These are phyloP conservation scores for Scylla paramamosain DNA, from an alignment of 1,140 invertebrate species.

Conservation along the genomic window DNA sequence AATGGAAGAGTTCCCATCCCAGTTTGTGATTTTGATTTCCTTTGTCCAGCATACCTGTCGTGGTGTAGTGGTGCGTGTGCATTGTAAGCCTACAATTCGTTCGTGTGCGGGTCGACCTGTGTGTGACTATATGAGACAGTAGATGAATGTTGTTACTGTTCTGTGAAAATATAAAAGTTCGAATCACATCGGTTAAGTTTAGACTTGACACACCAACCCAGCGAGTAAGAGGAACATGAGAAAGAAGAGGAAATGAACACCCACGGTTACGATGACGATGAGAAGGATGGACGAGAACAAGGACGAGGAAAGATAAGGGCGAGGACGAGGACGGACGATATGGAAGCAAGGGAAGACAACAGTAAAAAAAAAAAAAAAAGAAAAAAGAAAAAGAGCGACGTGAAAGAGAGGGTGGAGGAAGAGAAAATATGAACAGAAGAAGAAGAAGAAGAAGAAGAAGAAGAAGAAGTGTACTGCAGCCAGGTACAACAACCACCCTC, in stretches of 20 bases:
- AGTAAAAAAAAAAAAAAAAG: background rate
- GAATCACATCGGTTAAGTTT: too few species aligned
- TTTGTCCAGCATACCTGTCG: too few species aligned
- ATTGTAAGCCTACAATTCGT: too few species aligned
- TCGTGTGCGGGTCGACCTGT: too few species aligned
- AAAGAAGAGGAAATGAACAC: background rate
- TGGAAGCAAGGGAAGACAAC: background rate
- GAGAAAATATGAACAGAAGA: background rate
- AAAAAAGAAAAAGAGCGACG: background rate
- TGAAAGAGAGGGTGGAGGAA: background rate
- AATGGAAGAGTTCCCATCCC: background rate
- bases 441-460: too few species aligned
- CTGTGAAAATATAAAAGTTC: too few species aligned
- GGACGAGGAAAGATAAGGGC: background rate
- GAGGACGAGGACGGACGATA: background rate
- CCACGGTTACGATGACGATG: background rate
- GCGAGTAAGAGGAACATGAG: background rate
- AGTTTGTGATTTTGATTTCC: background rate
- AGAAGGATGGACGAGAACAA: background rate
- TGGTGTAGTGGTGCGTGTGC: too few species aligned
- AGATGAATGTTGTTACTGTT: too few species aligned
- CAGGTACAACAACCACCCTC: background rate
- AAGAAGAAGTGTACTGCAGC: background rate
- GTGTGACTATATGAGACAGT: too few species aligned
- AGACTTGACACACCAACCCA: background rate